A percentile compares a stretch with the other conserved stretches of the same genome.
These are phyloP conservation scores for Dissostichus mawsoni DNA, from an alignment of 2,113 vertebrate species.

Conservation along the genomic window DNA sequence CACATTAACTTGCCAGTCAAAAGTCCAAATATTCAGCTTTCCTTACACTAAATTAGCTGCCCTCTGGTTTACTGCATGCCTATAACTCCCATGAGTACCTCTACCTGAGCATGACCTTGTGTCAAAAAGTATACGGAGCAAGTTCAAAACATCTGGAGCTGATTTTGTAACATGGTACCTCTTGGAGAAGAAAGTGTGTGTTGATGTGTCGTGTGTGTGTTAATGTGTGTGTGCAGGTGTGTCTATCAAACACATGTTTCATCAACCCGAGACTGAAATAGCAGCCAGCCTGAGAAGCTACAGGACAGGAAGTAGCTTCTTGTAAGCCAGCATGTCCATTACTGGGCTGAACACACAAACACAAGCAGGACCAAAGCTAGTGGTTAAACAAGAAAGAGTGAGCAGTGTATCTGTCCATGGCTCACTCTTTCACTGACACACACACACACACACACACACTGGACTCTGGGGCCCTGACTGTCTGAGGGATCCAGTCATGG, in stretches of 20 bases:
- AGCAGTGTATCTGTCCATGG: neutral
- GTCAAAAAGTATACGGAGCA: neutral
- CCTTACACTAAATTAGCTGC: conserved; percentile 10
- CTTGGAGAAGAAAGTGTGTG: conserved; percentile 4
- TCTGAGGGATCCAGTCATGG: conserved; percentile 32
- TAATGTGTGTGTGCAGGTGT: neutral
- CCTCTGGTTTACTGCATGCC: conserved; percentile 21
- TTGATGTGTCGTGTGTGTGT: conserved; percentile 3
- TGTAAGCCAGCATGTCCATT: conserved; percentile 24
- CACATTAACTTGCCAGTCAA: neutral
- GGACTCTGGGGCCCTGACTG: conserved; percentile 15
- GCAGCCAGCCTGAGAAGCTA: conserved; percentile 31
- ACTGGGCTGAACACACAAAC: conserved; percentile 20
- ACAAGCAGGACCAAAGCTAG: neutral
- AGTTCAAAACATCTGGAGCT: conserved; percentile 69
- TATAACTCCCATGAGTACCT: conserved; percentile 56
- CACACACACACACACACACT: conserved; percentile 41
- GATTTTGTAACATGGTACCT: conserved; percentile 38
- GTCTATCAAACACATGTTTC: conserved; percentile 42
- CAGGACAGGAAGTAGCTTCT: conserved; percentile 9
- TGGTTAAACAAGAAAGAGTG: conserved; percentile 21
- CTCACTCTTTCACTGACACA: conserved; percentile 3
- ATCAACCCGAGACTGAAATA: conserved; percentile 40
- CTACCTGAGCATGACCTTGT: conserved; percentile 7
- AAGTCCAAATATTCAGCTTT: conserved; percentile 7